Evolutionary conservation across 2,113 vertebrate species (phyloP), one percentile per base, ranked within the genome.

Genomic region (Charina bottae): DNA sequence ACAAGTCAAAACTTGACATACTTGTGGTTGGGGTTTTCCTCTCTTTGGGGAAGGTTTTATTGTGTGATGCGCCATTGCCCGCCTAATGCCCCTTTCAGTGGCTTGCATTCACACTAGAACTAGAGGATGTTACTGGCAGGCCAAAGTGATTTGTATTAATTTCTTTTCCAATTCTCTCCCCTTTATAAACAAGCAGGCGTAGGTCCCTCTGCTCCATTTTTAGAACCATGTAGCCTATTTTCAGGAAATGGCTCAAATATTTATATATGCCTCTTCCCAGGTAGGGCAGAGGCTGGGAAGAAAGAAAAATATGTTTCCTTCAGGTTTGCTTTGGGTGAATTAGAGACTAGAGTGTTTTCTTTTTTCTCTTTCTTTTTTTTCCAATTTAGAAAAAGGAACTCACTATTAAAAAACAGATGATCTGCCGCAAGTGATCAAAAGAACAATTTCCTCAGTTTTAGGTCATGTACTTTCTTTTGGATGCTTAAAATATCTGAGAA

Each of bases 1-100:
- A 93, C 55, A 62, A 94, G 86, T 91, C 89, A 91, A 91, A 94
- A 92, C 24, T 89, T 93, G 83, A 93, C 93, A 88, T 90, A 89
- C 56, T 94, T 95, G 59, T 91, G 86, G 88, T 92, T 90, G 78
- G n/a, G 42, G 28, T 88, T 56, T 54, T 23, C 58, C 56, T 59
- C n/a, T 9, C 4, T 3, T 10, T 58, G 68, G 56, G 85, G 59
- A 93, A 11, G 72, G 56, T 7, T 94, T 85, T 93, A 21, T 53
- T 95, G 84, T 64, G 33, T 85, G 78, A 87, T 94, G 86, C n/a
- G 90, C 53, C 88, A 17, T 59, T 94, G 46, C 12, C 21, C n/a
- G 85, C 95, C 94, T 91, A 91, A 91, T 91, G 95, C 9, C 92
- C 0, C 0, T 68, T 92, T 93, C 0, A 0, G 56, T 83, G 92